Evolutionary conservation across 1,140 invertebrate genomes (phyloP).

Genomic region (Papilio helenus): DNA sequence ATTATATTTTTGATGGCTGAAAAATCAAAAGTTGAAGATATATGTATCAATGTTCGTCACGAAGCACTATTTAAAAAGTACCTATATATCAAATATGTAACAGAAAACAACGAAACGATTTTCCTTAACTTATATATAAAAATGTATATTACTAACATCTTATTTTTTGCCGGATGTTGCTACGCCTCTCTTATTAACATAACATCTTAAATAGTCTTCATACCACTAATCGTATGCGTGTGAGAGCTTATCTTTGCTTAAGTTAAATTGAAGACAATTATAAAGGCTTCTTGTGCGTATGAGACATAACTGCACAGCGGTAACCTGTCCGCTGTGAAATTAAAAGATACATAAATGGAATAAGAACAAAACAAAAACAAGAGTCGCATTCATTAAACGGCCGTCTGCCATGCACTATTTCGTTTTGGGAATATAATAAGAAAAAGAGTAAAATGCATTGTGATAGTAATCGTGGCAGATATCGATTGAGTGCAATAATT

Average conservation of each 20-base stretch:
- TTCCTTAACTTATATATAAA: background rate
- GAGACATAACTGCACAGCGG: background rate
- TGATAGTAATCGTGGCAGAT: constrained; percentile 49
- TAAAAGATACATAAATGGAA: constrained; percentile 29
- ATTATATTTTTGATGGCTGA: background rate
- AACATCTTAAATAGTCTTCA: background rate
- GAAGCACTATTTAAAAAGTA: background rate
- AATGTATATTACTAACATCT: background rate
- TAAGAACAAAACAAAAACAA: constrained; percentile 27
- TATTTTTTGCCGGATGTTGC: background rate
- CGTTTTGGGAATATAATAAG: constrained; percentile 33
- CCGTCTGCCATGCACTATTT: background rate
- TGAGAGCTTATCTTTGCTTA: background rate
- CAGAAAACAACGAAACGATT: background rate
- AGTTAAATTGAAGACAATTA: background rate
- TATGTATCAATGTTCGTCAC: too few species aligned
- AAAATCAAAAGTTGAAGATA: too few species aligned
- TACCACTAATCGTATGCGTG: background rate
- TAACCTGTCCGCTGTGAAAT: constrained; percentile 17
- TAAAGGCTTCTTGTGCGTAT: background rate
- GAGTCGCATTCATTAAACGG: constrained; percentile 14
- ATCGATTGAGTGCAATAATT: constrained; percentile 69
- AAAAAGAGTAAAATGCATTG: constrained; percentile 39
- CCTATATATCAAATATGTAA: background rate
- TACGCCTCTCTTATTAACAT: background rate